Conservation (phyloP, 2,113 vertebrate species). For the Tricholaema leucomelas region DNA sequence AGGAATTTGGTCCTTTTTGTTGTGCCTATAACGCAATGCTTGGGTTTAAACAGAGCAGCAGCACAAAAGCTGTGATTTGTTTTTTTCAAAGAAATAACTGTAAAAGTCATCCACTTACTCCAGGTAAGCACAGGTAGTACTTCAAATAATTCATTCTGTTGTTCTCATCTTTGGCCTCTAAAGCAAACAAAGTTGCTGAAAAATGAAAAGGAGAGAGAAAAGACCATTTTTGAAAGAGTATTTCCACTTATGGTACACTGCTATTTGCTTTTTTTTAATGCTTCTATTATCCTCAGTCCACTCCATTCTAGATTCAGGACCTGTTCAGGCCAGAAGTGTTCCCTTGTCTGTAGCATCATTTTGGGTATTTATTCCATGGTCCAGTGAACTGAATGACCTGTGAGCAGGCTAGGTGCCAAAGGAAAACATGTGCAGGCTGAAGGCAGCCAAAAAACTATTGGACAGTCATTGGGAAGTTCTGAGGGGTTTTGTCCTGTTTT, state of each 20-base stretch:
- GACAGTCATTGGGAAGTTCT: slow-evolving; percentile 14
- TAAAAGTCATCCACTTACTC: not conserved
- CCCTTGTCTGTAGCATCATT: slow-evolving; percentile 47
- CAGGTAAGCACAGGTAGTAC: not conserved
- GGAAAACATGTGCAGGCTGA: slow-evolving; percentile 23
- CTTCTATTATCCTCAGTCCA: slow-evolving; percentile 29
- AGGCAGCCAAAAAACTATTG: slow-evolving; percentile 44
- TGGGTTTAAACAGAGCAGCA: not conserved
- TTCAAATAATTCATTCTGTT: not conserved
- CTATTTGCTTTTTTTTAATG: not conserved
- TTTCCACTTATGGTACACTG: not conserved
- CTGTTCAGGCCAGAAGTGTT: slow-evolving; percentile 46
- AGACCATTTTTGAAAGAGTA: not conserved
- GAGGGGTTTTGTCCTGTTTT: slow-evolving; percentile 1
- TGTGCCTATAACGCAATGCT: not conserved
- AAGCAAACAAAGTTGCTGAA: not conserved
- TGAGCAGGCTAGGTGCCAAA: slow-evolving; percentile 31
- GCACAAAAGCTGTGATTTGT: not conserved
- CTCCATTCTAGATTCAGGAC: not conserved
- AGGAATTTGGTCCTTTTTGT: not conserved
- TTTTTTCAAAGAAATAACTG: not conserved
- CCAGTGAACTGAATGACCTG: slow-evolving; percentile 46
- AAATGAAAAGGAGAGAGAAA: not conserved
- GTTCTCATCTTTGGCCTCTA: not conserved
- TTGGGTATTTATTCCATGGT: slow-evolving; percentile 48